A percentile compares a stretch with the other conserved stretches of the same genome.
Evolutionary conservation across 2,113 vertebrate genomes (phyloP).

Genomic region (Myxocyprinus asiaticus): DNA sequence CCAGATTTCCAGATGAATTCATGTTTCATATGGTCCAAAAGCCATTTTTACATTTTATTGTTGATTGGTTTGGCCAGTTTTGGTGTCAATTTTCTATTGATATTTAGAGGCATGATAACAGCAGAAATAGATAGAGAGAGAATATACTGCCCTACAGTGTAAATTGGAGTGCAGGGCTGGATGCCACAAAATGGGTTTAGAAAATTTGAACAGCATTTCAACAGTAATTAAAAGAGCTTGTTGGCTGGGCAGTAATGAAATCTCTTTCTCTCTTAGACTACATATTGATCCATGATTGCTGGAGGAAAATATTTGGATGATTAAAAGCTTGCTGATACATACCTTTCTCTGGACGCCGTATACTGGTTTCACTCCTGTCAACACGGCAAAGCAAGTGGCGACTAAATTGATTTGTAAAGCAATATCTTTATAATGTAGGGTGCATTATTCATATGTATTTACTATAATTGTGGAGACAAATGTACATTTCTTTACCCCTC

Average conservation of each 20-base stretch:
- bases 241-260: conserved; percentile 42
- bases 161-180: neutral
- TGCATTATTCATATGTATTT: conserved; percentile 7
- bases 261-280: conserved; percentile 24
- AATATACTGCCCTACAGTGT: conserved; percentile 2
- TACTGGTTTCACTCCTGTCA: conserved; percentile 12
- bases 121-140: neutral
- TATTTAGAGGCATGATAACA: neutral
- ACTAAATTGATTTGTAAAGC: conserved; percentile 18
- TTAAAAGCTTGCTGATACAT: conserved; percentile 48
- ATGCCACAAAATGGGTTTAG: conserved; percentile 14
- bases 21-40: neutral
- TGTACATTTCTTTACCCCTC: neutral
- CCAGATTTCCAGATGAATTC: neutral
- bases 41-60: neutral
- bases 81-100: neutral
- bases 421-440: conserved; percentile 5
- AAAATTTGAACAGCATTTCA: conserved; percentile 37
- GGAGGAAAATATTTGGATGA: conserved; percentile 39
- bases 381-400: neutral
- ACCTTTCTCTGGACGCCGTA: conserved; percentile 8
- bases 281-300: conserved; percentile 44
- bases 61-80: conserved; percentile 8
- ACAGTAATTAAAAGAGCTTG: conserved; percentile 40
- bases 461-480: neutral